Evolutionary conservation across 2,113 vertebrate genomes (phyloP), one percentile per base, ranked within the genome.

Genomic region (Amphiprion ocellaris): DNA sequence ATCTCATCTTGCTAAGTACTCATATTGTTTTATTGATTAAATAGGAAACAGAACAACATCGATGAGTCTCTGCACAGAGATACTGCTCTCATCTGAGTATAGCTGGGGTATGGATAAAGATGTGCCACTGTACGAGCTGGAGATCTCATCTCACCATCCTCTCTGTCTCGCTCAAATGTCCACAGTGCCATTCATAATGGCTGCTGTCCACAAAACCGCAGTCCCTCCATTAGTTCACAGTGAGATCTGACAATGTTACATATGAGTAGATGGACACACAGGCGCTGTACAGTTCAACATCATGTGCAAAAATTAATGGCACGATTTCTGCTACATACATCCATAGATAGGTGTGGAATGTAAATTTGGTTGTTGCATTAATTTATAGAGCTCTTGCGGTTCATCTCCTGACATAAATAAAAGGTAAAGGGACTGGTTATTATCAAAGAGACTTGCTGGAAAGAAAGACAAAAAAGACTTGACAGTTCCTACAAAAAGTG

Each of bases 11-110:
- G 56, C 85, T 56, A 86, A 85, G 64, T 88, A 92, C 59, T 88
- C 69, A 83, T 86, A 76, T 56, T 77, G 71, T 90, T 95, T 95
- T 94, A 95, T 95, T 95, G 93, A 94, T 94, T 94, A 95, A 90
- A 94, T 93, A 94, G 82, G 87, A 94, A 94, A 94, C 91, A 94
- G 83, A 84, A 93, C 90, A 89, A 93, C 93, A 95, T 87, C 74
- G 84, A 87, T 88, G 79, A 90, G 86, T 90, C 73, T 92, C 83
- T 89, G 90, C 86, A 93, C 82, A 91, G 72, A 91, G 67, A 94
- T 89, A 84, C 78, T 87, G 80, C 89, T 85, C 87, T 92, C 76
- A 84, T 91, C 87, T 86, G 79, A 88, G 75, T 71, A 88, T 80
- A 81, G 87, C 78, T 85, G 76, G 83, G 80, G 77, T 85, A 72